phyloP scores from a whole-genome alignment of 2,888 invertebrate species.

The Plagodis pulveraria region DNA sequence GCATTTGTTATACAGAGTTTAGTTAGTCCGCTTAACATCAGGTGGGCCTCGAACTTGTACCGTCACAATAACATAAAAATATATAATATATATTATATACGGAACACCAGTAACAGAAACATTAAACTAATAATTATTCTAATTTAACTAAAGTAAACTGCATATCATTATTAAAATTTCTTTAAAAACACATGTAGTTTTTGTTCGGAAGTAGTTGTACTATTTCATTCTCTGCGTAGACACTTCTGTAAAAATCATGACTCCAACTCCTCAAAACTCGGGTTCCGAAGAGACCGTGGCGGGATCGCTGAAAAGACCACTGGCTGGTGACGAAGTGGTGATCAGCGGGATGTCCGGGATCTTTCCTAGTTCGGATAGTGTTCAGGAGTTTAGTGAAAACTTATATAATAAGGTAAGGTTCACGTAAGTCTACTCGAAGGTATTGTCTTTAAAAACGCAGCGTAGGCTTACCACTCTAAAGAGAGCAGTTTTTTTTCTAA shows the following conservation, averaged over 20 bases:
- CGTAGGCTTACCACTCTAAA: no score
- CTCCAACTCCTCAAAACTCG: constrained; percentile 35
- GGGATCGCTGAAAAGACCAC: constrained; percentile 26
- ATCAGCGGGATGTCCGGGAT: constrained; percentile 84
- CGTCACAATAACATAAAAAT: no score
- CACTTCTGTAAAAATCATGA: constrained; percentile 24
- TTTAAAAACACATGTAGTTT: constrained; percentile 4
- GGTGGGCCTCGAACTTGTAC: no score
- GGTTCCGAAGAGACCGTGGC: constrained; percentile 10
- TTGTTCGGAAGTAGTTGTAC: neutral
- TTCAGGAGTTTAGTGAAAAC: constrained; percentile 85
- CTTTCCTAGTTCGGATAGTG: constrained; percentile 86
- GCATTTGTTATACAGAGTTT: no score
- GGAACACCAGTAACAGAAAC: constrained; percentile 3
- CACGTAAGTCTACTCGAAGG: no score
- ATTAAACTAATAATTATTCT: neutral
- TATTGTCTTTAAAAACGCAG: no score
- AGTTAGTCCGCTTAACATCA: no score
- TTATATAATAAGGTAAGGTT: constrained; percentile 79
- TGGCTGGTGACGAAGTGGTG: constrained; percentile 76
- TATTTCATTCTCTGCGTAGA: neutral
- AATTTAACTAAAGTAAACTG: neutral
- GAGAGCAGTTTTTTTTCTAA: no score
- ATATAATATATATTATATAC: neutral
- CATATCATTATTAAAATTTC: neutral